Evolutionary conservation across 35 echinoderm and acorn worm genomes (phyloP).

Genomic region (Apostichopus parvimensis): DNA sequence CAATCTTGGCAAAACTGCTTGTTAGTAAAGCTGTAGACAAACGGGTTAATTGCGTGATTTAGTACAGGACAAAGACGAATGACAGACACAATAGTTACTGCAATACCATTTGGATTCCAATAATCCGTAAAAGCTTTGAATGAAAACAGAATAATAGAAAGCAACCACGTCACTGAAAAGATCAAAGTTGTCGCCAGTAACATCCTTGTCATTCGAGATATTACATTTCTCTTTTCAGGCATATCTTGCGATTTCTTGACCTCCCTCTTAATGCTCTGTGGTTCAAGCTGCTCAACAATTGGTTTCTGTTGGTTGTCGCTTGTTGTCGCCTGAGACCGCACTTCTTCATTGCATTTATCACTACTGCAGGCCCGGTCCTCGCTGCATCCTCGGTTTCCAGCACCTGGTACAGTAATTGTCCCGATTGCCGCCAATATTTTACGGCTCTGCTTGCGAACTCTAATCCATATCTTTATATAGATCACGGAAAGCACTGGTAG

Average conservation of each 20-base stretch:
- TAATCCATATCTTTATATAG: constrained; percentile 16
- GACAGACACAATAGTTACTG: neutral
- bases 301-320: too few relatives aligned
- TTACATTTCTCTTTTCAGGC: neutral
- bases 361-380: too few relatives aligned
- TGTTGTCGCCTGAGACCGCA: too few relatives aligned
- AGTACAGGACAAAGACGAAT: neutral
- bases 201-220: constrained; percentile 21
- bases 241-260: neutral
- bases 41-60: constrained; percentile 32
- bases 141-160: neutral
- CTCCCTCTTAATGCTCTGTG: neutral
- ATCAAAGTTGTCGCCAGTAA: constrained; percentile 3
- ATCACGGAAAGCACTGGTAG: neutral
- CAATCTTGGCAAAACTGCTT: constrained; percentile 11
- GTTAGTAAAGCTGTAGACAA: constrained; percentile 23
- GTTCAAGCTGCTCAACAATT: too few relatives aligned
- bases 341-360: too few relatives aligned
- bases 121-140: neutral
- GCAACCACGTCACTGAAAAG: constrained; percentile 11
- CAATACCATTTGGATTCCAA: neutral
- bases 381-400: too few relatives aligned
- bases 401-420: neutral
- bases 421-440: neutral
- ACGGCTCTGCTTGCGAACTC: neutral